These are phyloP conservation scores for Drosophila ambigua DNA, from an alignment of 1,140 invertebrate species.

Conservation along the genomic window DNA sequence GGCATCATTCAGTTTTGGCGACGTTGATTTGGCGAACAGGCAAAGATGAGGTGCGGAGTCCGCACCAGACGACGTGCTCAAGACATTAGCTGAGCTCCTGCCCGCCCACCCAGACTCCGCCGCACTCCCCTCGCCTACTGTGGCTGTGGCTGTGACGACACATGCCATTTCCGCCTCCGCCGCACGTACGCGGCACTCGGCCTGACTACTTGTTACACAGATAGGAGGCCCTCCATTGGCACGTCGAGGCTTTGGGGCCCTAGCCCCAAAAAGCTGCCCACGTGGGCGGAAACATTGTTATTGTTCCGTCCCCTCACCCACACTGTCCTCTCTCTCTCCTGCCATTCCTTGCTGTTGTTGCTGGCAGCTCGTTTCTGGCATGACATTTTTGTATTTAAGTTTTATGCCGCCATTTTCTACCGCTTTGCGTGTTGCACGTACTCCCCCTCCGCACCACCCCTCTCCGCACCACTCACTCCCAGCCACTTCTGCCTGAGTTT, in stretches of 20 bases:
- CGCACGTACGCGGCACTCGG: conserved; percentile 68
- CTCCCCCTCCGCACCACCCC: neutral
- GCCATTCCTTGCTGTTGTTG: conserved; percentile 33
- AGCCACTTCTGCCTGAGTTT: conserved; percentile 1
- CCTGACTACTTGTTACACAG: conserved; percentile 64
- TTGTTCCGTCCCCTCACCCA: neutral
- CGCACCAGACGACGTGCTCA: conserved; percentile 26
- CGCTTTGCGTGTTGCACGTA: conserved; percentile 71
- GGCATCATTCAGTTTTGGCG: conserved; percentile 19
- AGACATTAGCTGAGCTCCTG: conserved; percentile 32
- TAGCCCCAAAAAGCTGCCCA: conserved; percentile 6
- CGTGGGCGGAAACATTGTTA: conserved; percentile 19
- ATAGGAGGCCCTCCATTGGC: conserved; percentile 19
- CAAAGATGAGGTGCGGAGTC: neutral
- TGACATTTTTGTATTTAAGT: conserved; percentile 71
- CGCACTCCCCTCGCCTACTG: neutral
- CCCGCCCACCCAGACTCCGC: neutral
- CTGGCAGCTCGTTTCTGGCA: conserved; percentile 65
- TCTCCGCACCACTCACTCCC: too few species aligned
- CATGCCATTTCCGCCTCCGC: conserved; percentile 71
- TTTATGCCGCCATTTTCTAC: conserved; percentile 71
- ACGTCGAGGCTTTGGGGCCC: conserved; percentile 11
- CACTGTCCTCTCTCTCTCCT: neutral
- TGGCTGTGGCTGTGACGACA: conserved; percentile 33
- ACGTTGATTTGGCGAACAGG: too few species aligned